Percentiles rank a stretch among this genome's conserved stretches.
Evolutionary conservation across 1,140 invertebrate species (phyloP).

Genomic region (Drosophila sturtevanti): DNA sequence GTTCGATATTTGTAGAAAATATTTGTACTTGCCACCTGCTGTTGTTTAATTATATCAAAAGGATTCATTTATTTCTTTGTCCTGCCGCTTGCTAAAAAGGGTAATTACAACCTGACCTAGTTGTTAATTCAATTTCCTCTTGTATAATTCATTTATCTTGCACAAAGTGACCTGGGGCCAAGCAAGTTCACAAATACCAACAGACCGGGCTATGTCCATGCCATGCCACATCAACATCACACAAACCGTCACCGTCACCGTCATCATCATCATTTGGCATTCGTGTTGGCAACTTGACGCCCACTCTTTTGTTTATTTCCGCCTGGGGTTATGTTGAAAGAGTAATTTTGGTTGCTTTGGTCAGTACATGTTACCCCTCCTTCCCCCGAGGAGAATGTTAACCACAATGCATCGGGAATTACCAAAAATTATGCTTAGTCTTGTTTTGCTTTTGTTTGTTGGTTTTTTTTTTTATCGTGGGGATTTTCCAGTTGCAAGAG

Average conservation of each 20-base stretch:
- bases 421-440: conserved; percentile 21
- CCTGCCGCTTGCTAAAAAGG: not conserved
- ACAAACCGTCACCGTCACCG: not conserved
- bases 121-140: conserved; percentile 32
- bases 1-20: not conserved
- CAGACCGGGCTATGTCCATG: conserved; percentile 9
- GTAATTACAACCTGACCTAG: conserved; percentile 9
- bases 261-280: conserved; percentile 15
- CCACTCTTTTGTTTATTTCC: not conserved
- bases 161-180: conserved; percentile 7
- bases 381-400: not conserved
- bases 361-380: not conserved
- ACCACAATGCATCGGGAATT: conserved; percentile 25
- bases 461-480: not conserved
- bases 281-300: not conserved
- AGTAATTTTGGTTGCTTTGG: conserved; percentile 21
- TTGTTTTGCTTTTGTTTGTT: conserved; percentile 15
- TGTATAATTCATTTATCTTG: conserved; percentile 9
- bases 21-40: conserved; percentile 1
- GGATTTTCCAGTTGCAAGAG: conserved; percentile 22
- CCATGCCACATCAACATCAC: conserved; percentile 14
- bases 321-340: conserved; percentile 12
- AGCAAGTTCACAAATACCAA: conserved; percentile 26
- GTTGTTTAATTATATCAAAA: not conserved
- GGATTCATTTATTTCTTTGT: not conserved